Evolutionary conservation across 2,888 invertebrate genomes (phyloP), one percentile per base, ranked within the genome.

Genomic region (Teleogryllus oceanicus): DNA sequence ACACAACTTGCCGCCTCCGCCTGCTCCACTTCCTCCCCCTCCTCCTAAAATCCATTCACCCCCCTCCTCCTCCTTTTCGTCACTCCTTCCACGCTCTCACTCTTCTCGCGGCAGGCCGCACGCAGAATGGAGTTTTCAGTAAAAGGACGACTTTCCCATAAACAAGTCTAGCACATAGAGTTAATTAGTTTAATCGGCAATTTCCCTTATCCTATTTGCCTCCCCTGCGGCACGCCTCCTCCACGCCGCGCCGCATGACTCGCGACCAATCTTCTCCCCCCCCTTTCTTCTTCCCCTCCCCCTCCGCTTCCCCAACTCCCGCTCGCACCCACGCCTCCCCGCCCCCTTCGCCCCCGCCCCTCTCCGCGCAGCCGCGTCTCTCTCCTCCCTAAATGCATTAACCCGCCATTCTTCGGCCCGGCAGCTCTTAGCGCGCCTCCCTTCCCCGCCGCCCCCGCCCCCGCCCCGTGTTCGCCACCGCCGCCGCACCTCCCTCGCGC

Each of bases 161-260:
- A 62, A 18, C 62, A 62, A 62, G 62, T 62, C n/a, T 13, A 62
- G 62, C 62, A 18, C n/a, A 62, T 18, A n/a, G 62, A 62, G 62
- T 62, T 62, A 62, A 62, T 62, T 62, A 62, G 62, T 62, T 62
- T 62, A 62, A 62, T 13, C 16, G 16, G n/a, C 62, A 62, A 62
- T 62, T 18, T 62, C 62, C 62, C 62, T 62, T 62, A 62, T 16
- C 62, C 62, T 62, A 62, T 62, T 62, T 62, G 62, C 62, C 62
- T 62, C 62, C 13, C n/a, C 62, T 62, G 62, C 13, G 62, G 16
- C 62, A 16, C 62, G 16, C 37, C 37, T 37, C 37, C 37, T 37
- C 62, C n/a, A n/a, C 62, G n/a, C 62, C 62, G 62, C 62, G 62
- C 62, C 16, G n/a, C 37, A 37, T 37, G 37, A 37, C 37, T 37